Evolutionary conservation across 2,797 vertebrate genomes (phyloP), one percentile per base, ranked within the genome.

Genomic region (Halcyon chelicuti): DNA sequence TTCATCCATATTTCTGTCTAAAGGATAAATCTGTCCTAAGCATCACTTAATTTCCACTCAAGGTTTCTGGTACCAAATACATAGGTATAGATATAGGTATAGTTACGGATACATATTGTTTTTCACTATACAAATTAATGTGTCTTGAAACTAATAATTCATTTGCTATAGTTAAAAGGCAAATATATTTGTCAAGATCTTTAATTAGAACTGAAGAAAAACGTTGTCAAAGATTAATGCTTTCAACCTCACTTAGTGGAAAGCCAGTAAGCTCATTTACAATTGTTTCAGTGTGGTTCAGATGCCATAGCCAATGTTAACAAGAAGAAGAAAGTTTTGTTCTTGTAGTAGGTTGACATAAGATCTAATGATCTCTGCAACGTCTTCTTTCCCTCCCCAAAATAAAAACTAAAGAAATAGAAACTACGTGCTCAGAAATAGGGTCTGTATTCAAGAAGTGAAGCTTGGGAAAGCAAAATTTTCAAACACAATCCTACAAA

Each of bases 161-260:
- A 83, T 80, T 84, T 79, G 23, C n/a, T 88, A 3, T n/a, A 51
- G 35, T 95, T 83, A 79, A 94, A 72, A 82, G 81, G 33, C 54
- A 88, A 96, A 96, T 67, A 72, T 72, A 61, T 89, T 94, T 96
- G 49, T 94, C 60, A 74, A 87, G 70, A 54, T 60, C 74, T 96
- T 97, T 65, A 81, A 79, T 29, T 51, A 92, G 71, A 95, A 66
- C 23, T 33, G n/a, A 85, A 90, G 74, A 86, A 91, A 91, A 73
- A 87, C 31, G 2, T 78, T 88, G 86, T 90, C 31, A 92, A 88
- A 94, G 60, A 62, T 60, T 4, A 91, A 91, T 79, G 14, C 68
- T 91, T 95, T 92, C 75, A 95, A 85, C 46, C 96, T 96, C 47
- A 88, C n/a, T 46, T 79, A 92, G 77, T 58, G 86, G 21, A 96